These are phyloP conservation scores for Lycopodina hypogea DNA, from an alignment of 37 sponge, comb jelly and placozoan species.

Conservation along the genomic window DNA sequence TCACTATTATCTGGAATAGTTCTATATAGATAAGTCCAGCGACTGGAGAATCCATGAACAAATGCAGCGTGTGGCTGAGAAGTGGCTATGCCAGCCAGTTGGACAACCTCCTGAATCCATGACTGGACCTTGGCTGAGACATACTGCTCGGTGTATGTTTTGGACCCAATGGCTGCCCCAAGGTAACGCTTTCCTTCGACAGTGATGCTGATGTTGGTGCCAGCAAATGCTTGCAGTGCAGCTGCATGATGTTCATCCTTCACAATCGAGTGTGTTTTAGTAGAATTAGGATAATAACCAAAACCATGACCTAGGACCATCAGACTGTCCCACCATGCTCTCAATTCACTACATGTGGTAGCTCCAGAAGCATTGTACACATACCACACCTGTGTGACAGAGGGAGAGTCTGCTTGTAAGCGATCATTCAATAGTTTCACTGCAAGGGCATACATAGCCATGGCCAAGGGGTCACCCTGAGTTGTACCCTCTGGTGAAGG, in stretches of 20 bases:
- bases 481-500: no score
- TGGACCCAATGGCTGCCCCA: slow-evolving; percentile 50
- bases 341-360: slow-evolving; percentile 21
- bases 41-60: slow-evolving; percentile 3
- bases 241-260: slow-evolving; percentile 26
- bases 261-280: slow-evolving; percentile 55
- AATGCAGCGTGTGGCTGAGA: slow-evolving; percentile 42
- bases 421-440: slow-evolving; percentile 19
- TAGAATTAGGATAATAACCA: slow-evolving; percentile 53
- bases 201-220: slow-evolving; percentile 39
- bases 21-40: no score
- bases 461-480: no score
- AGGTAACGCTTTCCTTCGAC: slow-evolving; percentile 51
- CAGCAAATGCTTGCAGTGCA: slow-evolving; percentile 34
- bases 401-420: neutral
- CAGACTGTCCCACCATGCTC: slow-evolving; percentile 27
- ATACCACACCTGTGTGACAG: slow-evolving; percentile 53
- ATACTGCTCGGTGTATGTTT: slow-evolving; percentile 23
- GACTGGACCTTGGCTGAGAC: slow-evolving; percentile 28
- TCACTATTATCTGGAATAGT: no score
- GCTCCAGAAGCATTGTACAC: slow-evolving; percentile 52
- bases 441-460: slow-evolving; percentile 48
- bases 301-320: slow-evolving; percentile 8
- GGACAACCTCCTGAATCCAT: slow-evolving; percentile 25
- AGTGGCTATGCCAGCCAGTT: slow-evolving; percentile 33